phyloP scores from a whole-genome alignment of 2,797 vertebrate species.

The Pseudotriccus pelzelni region DNA sequence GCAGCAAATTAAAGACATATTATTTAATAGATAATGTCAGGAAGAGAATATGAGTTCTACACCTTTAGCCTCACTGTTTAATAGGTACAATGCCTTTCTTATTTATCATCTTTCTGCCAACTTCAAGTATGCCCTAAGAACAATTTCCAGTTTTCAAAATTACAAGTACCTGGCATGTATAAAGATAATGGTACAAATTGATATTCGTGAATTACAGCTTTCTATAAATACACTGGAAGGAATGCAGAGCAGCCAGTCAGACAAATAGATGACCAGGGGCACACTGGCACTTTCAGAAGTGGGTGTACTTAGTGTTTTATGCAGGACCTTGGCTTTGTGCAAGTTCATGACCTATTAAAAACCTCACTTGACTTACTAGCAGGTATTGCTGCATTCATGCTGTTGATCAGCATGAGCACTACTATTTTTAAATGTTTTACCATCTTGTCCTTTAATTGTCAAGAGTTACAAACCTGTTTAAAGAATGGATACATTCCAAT shows the following conservation, averaged over 20 bases:
- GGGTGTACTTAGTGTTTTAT: not conserved
- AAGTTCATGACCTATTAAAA: not conserved
- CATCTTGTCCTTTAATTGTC: not conserved
- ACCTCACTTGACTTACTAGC: not conserved
- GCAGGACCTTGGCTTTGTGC: not conserved
- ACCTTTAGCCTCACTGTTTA: not conserved
- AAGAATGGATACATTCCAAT: not conserved
- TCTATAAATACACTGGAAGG: slow-evolving; percentile 8
- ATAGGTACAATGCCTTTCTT: not conserved
- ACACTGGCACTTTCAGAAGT: not conserved
- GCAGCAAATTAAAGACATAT: not conserved
- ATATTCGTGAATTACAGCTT: not conserved
- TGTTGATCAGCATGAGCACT: not conserved
- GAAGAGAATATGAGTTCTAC: not conserved
- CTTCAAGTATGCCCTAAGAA: not conserved
- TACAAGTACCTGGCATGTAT: not conserved
- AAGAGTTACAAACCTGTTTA: not conserved
- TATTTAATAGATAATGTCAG: not conserved
- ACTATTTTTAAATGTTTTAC: not conserved
- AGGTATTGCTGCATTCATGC: not conserved
- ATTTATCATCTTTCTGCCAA: not conserved
- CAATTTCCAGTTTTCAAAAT: not conserved
- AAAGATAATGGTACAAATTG: slow-evolving; percentile 7
- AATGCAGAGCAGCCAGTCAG: not conserved
- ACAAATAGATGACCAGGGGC: not conserved